These are phyloP conservation scores for Amblyopsis hoosieri DNA, from an alignment of 2,797 vertebrate species.

Conservation along the genomic window DNA sequence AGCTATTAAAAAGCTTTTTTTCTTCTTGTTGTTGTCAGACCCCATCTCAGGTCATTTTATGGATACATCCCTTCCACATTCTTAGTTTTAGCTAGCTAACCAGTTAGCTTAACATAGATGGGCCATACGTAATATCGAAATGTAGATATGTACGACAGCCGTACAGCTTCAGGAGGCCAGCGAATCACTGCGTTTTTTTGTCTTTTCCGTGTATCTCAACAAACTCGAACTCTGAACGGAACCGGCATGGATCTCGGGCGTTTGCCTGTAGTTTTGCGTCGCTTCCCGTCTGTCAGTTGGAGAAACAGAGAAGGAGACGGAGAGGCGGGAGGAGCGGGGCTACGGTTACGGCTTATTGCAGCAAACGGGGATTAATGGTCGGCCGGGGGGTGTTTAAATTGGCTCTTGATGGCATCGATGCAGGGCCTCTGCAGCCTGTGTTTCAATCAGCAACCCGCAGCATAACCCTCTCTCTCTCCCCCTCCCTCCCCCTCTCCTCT, in stretches of 20 bases:
- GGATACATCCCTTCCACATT: no score
- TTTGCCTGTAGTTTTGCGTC: constrained; percentile 73
- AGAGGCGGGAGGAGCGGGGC: constrained; percentile 15
- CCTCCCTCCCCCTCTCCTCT: constrained; percentile 25
- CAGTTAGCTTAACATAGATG: no score
- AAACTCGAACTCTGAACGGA: constrained; percentile 83
- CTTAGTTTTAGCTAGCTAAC: no score
- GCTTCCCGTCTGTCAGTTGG: constrained; percentile 79
- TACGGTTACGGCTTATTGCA: constrained; percentile 49
- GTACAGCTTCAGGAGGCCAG: not conserved
- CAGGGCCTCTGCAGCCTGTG: constrained; percentile 38
- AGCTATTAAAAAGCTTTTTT: no score
- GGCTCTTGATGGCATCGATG: constrained; percentile 50
- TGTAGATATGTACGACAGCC: no score
- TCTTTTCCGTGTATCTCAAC: constrained; percentile 77
- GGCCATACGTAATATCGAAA: no score
- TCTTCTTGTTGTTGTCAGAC: no score
- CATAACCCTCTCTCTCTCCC: constrained; percentile 50
- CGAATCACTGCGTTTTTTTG: constrained; percentile 33
- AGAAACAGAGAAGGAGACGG: constrained; percentile 35
- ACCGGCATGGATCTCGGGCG: constrained; percentile 78
- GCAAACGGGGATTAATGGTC: constrained; percentile 63
- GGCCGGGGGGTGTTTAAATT: constrained; percentile 54
- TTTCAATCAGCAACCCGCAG: constrained; percentile 62
- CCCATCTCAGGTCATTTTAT: no score